Evolutionary conservation across 1,140 invertebrate genomes (phyloP).

Genomic region (Cherax destructor): DNA sequence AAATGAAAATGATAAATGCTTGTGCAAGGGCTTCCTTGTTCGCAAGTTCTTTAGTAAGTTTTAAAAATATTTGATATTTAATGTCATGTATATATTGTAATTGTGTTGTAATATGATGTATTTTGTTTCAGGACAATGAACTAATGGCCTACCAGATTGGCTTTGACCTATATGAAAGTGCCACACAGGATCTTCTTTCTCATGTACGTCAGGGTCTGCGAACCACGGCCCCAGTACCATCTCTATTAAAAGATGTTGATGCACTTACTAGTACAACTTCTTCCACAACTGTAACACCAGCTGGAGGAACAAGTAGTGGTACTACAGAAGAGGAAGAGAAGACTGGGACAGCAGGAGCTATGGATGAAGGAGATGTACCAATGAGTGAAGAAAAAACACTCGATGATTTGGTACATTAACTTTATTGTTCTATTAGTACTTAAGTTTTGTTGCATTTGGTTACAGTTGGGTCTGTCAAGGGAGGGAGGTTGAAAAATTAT

Average conservation of each 20-base stretch:
- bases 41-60: too few relatives aligned
- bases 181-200: conserved; percentile 97
- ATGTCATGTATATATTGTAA: background rate
- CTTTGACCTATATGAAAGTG: conserved; percentile 99
- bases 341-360: conserved; percentile 43
- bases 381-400: conserved; percentile 75
- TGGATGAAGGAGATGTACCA: conserved; percentile 77
- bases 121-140: conserved; percentile 76
- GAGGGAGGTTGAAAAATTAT: too few relatives aligned
- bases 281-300: background rate
- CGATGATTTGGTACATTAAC: conserved; percentile 46
- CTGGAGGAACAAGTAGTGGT: background rate
- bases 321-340: conserved; percentile 70
- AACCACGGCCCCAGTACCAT: conserved; percentile 87
- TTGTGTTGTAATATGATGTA: background rate
- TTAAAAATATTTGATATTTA: background rate
- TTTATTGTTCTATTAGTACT: background rate
- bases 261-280: conserved; percentile 27
- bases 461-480: too few relatives aligned
- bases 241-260: conserved; percentile 66
- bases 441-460: too few relatives aligned
- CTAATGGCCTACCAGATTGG: conserved; percentile 99
- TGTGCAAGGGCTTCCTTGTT: too few relatives aligned
- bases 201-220: conserved; percentile 89
- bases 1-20: too few relatives aligned